Percentiles rank a stretch among this genome's conserved stretches.
Evolutionary conservation across 2,797 vertebrate genomes (phyloP).

Genomic region (Galago senegalensis): DNA sequence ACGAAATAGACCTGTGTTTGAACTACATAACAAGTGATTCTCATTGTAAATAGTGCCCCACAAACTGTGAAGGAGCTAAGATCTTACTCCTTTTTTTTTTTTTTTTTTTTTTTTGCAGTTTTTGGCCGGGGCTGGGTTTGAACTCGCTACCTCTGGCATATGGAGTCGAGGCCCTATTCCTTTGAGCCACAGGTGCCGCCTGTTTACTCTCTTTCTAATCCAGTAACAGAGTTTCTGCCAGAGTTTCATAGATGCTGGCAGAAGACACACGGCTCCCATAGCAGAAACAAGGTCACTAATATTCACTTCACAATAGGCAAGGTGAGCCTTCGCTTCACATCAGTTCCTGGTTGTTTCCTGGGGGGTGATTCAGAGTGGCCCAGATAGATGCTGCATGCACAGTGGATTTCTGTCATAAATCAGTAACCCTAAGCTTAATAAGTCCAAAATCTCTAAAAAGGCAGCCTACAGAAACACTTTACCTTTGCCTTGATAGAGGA

Average conservation of each 20-base stretch:
- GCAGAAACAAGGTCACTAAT: neutral
- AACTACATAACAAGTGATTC: neutral
- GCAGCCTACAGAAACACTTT: neutral
- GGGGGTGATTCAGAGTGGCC: fast-evolving
- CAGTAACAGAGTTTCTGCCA: neutral
- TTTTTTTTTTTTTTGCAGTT: too few species aligned
- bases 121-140: too few species aligned
- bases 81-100: neutral
- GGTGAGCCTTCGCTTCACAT: neutral
- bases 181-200: too few species aligned
- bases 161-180: too few species aligned
- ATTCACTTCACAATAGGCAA: neutral
- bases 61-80: neutral
- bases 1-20: neutral
- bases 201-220: neutral
- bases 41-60: neutral
- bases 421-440: neutral
- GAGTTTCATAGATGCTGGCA: neutral
- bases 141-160: too few species aligned
- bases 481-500: neutral
- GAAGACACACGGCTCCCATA: neutral
- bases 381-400: fast-evolving
- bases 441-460: neutral
- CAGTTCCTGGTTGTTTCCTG: neutral
- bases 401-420: neutral